Percentiles rank a stretch among this genome's conserved stretches.
These are phyloP conservation scores for Zelostemma sp. DNA, from an alignment of 1,140 invertebrate species.

Conservation along the genomic window DNA sequence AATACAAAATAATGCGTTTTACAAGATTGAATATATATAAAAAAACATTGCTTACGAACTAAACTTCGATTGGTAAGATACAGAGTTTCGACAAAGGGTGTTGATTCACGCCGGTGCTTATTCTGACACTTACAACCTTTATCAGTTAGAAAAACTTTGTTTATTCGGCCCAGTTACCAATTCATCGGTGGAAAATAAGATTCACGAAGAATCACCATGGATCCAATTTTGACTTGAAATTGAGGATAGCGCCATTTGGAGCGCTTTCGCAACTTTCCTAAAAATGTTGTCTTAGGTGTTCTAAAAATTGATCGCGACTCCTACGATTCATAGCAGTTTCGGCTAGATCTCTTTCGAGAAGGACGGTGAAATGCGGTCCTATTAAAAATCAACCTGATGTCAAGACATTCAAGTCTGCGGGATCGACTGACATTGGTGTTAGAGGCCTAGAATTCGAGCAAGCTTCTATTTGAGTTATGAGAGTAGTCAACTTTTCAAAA, in stretches of 20 bases:
- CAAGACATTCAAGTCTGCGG: conserved; percentile 6
- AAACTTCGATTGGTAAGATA: no score
- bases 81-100: no score
- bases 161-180: neutral
- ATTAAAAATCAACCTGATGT: conserved; percentile 23
- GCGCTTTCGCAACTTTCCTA: conserved; percentile 6
- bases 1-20: no score
- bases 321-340: neutral
- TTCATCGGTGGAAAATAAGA: no score
- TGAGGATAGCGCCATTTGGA: neutral
- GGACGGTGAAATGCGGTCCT: neutral
- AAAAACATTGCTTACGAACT: no score
- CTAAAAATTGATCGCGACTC: neutral
- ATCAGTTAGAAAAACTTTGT: neutral
- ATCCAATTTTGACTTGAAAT: no score
- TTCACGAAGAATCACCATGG: no score
- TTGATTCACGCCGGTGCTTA: no score
- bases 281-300: conserved; percentile 9
- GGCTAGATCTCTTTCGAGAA: conserved; percentile 16
- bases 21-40: no score
- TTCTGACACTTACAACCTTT: no score
- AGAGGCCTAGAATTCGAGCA: conserved; percentile 12
- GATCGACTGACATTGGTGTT: neutral
- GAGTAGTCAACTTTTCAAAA: conserved; percentile 12
- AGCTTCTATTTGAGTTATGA: conserved; percentile 12